Conservation (phyloP, 2,113 vertebrate species). For the Willisornis vidua region DNA sequence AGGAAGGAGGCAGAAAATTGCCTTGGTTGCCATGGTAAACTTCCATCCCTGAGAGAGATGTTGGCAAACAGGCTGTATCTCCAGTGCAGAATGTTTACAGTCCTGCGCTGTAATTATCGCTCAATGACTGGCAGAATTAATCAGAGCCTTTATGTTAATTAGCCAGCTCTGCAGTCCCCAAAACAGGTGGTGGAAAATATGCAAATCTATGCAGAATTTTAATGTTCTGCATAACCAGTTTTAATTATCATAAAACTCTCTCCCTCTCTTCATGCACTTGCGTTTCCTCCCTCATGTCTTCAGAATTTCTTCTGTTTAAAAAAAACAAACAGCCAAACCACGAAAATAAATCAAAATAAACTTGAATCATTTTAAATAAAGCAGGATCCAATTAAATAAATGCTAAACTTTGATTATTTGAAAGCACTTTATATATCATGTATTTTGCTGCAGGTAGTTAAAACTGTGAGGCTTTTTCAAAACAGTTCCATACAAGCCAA, state of each 20-base stretch:
- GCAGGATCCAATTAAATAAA: not conserved
- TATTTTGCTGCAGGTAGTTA: not conserved
- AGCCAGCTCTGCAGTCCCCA: slow-evolving; percentile 90
- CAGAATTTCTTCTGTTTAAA: slow-evolving; percentile 49
- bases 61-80: slow-evolving; percentile 84
- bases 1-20: slow-evolving; percentile 79
- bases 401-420: not conserved
- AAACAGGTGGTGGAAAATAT: slow-evolving; percentile 99
- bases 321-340: not conserved
- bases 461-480: not conserved
- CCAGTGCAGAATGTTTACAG: slow-evolving; percentile 84
- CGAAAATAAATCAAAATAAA: not conserved
- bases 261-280: slow-evolving; percentile 67
- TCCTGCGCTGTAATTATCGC: slow-evolving; percentile 84
- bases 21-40: slow-evolving; percentile 85
- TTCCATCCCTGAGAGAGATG: slow-evolving; percentile 81
- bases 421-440: not conserved
- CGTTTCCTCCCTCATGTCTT: slow-evolving; percentile 60
- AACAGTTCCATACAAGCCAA: not conserved
- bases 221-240: slow-evolving; percentile 90
- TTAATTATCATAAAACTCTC: slow-evolving; percentile 92
- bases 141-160: slow-evolving; percentile 98
- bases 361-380: not conserved
- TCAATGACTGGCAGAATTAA: slow-evolving; percentile 95
- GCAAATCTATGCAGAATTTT: slow-evolving; percentile 99